Percentiles rank a stretch among this genome's conserved stretches.
Conservation (phyloP, 1,140 invertebrate genomes). For the Metaphire vulgaris region DNA sequence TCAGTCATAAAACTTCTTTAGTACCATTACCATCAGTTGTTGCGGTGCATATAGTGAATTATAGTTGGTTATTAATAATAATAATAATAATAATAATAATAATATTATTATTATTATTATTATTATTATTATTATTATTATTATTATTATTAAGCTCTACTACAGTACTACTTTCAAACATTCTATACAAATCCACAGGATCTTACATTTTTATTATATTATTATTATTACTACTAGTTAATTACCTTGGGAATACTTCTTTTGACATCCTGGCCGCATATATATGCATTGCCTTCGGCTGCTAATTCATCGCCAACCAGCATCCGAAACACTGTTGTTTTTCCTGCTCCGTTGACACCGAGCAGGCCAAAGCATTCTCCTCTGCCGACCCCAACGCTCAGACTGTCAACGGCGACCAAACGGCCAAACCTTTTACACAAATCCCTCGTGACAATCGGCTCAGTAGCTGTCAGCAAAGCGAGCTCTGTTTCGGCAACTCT, state of each 20-base stretch:
- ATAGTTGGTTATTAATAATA: too few relatives aligned
- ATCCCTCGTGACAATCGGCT: not conserved
- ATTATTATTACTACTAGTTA: too few relatives aligned
- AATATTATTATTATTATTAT: too few relatives aligned
- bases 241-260: conserved; percentile 38
- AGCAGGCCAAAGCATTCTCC: conserved; percentile 50
- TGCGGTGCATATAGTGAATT: too few relatives aligned
- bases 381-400: conserved; percentile 55
- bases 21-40: too few relatives aligned
- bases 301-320: conserved; percentile 39
- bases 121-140: too few relatives aligned
- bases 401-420: conserved; percentile 18
- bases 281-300: conserved; percentile 34
- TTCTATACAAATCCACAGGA: too few relatives aligned
- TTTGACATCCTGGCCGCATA: conserved; percentile 32
- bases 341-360: conserved; percentile 51
- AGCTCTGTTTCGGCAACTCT: not conserved
- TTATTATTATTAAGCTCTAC: too few relatives aligned
- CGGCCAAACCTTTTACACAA: conserved; percentile 6
- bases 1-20: too few relatives aligned
- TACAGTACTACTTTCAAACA: too few relatives aligned
- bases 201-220: not conserved
- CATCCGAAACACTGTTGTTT: conserved; percentile 53
- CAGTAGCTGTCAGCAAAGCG: not conserved
- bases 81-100: too few relatives aligned